Base-by-base conservation (phyloP, 2,797 vertebrate genomes). In the Botia almorhae region DNA sequence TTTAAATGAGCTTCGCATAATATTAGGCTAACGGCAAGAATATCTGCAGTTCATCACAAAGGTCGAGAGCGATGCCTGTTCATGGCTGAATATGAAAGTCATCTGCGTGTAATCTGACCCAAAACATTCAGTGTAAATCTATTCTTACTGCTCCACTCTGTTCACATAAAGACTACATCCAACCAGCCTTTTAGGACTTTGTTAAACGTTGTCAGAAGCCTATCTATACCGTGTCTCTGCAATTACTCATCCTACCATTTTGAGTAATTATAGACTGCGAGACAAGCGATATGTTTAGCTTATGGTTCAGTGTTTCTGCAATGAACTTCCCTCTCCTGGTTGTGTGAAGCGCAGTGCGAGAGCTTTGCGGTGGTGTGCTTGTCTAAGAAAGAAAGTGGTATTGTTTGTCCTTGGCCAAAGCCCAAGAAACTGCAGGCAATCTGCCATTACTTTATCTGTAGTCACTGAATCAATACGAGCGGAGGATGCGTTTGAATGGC, bases 151-250 rank as follows among this genome's bases (percentile, higher is more conserved):
- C n/a, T n/a, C n/a, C n/a, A n/a, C n/a, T n/a, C n/a, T n/a, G n/a
- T n/a, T n/a, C n/a, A n/a, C n/a, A n/a, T 87, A 84, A 92, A 92
- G 89, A 90, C 87, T 88, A 87, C 87, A 60, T 61, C 56, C 17
- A 68, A 33, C n/a, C n/a, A n/a, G n/a, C 69, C 67, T 58, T 65
- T 67, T 48, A 73, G 60, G 69, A 80, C 78, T 73, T 80, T 73
- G 69, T 80, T 73, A 73, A 73, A 80, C 23, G 51, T 78, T 78
- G 76, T 79, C 77, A 79, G 77, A 80, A 80, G 50, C 60, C 58
- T 56, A 80, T 80, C 78, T 80, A 73, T n/a, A 46, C 23, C 2
- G 2, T 60, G 1, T 80, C 78, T 79, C 58, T 80, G 60, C 78
- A 80, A 80, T 80, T 80, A 80, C 73, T 80, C 78, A 73, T 80